Evolutionary conservation across 2,797 vertebrate species (phyloP).

Genomic region (Momotus momota): DNA sequence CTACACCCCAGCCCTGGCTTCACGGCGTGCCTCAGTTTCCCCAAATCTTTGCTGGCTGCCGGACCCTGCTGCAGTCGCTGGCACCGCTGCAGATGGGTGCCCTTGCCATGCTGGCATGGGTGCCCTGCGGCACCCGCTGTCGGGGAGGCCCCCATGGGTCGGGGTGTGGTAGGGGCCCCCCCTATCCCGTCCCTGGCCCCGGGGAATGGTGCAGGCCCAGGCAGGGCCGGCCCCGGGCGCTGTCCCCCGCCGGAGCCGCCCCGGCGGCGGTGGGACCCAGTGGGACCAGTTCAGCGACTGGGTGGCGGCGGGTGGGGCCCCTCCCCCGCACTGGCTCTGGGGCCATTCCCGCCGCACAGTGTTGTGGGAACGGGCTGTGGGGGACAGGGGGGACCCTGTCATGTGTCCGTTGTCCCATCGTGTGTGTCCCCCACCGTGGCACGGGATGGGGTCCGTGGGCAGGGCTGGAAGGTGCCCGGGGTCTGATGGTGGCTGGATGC

Average conservation of each 20-base stretch:
- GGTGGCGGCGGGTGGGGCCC: slow-evolving; percentile 52
- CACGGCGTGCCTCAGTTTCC: neutral
- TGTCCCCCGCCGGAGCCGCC: slow-evolving; percentile 57
- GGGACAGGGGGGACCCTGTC: neutral
- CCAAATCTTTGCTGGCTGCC: fast-evolving
- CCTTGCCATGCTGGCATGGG: neutral
- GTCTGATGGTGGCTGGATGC: fast-evolving
- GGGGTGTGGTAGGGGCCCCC: neutral
- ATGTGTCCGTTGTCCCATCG: no score
- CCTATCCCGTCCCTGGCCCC: neutral
- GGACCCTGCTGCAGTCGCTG: neutral
- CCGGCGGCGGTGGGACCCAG: slow-evolving; percentile 59
- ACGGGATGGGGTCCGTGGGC: neutral
- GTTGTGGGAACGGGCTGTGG: neutral
- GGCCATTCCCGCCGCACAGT: neutral
- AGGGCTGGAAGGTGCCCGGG: neutral
- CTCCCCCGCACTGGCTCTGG: slow-evolving; percentile 48
- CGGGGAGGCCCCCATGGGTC: slow-evolving; percentile 4
- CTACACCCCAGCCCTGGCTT: neutral
- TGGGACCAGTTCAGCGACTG: slow-evolving; percentile 63
- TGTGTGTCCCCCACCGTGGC: no score
- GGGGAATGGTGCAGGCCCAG: slow-evolving; percentile 39
- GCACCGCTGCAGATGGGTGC: neutral
- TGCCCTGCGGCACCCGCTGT: neutral
- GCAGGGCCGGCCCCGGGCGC: slow-evolving; percentile 54